Percentiles rank a stretch among this genome's conserved stretches.
Conservation (phyloP, 2,888 invertebrate genomes). For the Orthosia gothica region DNA sequence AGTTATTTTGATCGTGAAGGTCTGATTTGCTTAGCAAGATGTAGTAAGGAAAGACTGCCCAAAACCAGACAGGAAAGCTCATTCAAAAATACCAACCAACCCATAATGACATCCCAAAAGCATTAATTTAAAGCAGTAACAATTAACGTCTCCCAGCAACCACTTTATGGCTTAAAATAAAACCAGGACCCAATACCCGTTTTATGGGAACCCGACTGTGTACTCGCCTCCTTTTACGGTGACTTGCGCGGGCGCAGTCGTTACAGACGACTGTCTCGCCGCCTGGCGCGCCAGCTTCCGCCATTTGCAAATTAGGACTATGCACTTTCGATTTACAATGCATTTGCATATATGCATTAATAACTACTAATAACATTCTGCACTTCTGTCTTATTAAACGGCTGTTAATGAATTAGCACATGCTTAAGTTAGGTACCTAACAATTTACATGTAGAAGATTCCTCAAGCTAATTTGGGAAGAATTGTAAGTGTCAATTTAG, state of each 20-base stretch:
- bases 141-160: slow-evolving; percentile 32
- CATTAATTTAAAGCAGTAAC: slow-evolving; percentile 12
- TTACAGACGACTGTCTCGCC: slow-evolving; percentile 17
- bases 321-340: slow-evolving; percentile 10
- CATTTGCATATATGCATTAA: slow-evolving; percentile 6
- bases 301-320: slow-evolving; percentile 37
- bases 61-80: not conserved
- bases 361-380: not conserved
- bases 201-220: slow-evolving; percentile 48
- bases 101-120: not conserved
- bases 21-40: no score
- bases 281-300: slow-evolving; percentile 35
- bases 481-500: no score
- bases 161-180: slow-evolving; percentile 54
- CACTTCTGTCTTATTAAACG: not conserved
- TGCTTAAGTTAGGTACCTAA: not conserved
- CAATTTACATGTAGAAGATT: no score
- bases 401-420: not conserved
- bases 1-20: no score
- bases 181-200: slow-evolving; percentile 53
- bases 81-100: not conserved
- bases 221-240: slow-evolving; percentile 49
- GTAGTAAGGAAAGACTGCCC: not conserved
- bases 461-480: no score
- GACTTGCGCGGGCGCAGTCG: slow-evolving; percentile 32